Evolutionary conservation across 2,888 invertebrate genomes (phyloP), one percentile per base, ranked within the genome.

Genomic region (Diplazon laetatorius): DNA sequence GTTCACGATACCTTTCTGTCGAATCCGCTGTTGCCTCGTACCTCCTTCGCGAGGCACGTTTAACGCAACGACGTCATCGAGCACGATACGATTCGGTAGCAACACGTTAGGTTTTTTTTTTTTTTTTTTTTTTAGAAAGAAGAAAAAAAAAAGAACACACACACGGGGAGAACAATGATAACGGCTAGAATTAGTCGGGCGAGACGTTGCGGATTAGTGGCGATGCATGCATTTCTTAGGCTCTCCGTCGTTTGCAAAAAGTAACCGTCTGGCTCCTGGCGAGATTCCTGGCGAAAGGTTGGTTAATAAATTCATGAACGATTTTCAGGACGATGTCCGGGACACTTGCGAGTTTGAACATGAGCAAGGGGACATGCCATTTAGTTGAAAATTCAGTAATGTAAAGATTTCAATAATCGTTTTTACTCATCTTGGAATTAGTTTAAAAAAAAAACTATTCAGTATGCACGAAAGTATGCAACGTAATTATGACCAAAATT

Each of bases 131-230:
- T n/a, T n/a, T n/a, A n/a, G n/a, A n/a, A 30, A 30, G 6, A 30
- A 30, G 2, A 6, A 30, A 6, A 30, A 30, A 30, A 30, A 30
- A 30, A 6, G 6, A 30, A 2, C 30, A 77, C 66, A 76, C 72
- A 78, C 78, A 78, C 78, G 70, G 74, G 70, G 65, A 73, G 59
- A 74, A 74, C 25, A 78, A 75, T 76, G 59, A 42, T 70, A 74
- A 74, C 70, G 65, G 59, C 70, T 74, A 74, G n/a, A 78, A 82
- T 80, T 83, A 80, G 80, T 83, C 69, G 76, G 82, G 76, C 78
- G 55, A 37, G 68, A 78, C 83, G 82, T 83, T 85, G 84, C 85
- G 85, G 82, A 84, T 85, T 82, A 84, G 83, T 84, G 84, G 80
- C 81, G 80, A 82, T 84, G 82, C 84, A 85, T 84, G 84, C 84